phyloP scores from a whole-genome alignment of 2,113 vertebrate genomes.

The Otolemur garnettii region DNA sequence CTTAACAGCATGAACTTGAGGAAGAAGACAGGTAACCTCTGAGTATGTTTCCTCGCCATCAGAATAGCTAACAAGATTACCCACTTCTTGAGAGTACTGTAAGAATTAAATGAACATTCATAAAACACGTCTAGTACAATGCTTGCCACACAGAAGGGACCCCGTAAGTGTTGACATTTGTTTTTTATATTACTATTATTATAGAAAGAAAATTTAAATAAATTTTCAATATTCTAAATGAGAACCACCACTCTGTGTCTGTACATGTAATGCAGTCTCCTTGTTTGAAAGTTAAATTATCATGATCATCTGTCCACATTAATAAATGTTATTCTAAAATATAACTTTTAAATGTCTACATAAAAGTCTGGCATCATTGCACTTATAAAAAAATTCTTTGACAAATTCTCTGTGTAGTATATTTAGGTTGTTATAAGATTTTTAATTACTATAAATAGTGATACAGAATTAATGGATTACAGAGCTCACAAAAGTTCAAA shows the following conservation, averaged over 20 bases:
- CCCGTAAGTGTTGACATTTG: background rate
- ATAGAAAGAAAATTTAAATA: too few species aligned
- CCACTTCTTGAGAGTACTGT: background rate
- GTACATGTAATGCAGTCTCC: background rate
- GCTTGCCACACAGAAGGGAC: background rate
- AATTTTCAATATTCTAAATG: background rate
- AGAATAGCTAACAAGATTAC: background rate
- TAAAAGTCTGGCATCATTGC: background rate
- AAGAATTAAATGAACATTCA: constrained; percentile 11
- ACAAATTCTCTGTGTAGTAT: background rate
- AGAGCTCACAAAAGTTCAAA: background rate
- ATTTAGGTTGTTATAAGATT: background rate
- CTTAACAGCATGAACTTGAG: background rate
- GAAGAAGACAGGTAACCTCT: background rate
- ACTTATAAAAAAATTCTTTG: background rate
- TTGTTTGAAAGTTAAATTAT: background rate
- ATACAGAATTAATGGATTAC: background rate
- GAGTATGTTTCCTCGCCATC: background rate
- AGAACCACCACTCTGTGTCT: background rate
- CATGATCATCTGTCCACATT: background rate
- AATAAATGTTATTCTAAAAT: background rate
- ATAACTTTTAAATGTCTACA: background rate
- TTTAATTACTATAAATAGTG: background rate
- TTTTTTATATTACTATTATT: background rate
- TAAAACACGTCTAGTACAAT: background rate